Conservation (phyloP, 2,113 vertebrate species). For the Pagrus major region DNA sequence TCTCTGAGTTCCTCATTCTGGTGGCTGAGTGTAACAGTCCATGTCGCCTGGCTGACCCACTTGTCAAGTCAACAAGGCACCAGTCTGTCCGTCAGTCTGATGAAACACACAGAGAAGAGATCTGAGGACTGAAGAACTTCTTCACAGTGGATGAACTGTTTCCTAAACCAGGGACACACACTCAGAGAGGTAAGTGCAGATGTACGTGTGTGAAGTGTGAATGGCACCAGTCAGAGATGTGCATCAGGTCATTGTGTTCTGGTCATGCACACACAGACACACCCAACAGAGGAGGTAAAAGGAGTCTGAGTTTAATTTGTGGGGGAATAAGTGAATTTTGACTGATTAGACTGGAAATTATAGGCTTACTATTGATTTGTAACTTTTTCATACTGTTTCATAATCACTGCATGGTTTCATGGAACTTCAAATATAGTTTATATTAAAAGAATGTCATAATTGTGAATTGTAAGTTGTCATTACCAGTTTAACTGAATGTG, state of each 20-base stretch:
- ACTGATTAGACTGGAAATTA: neutral
- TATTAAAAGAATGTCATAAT: neutral
- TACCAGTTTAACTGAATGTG: neutral
- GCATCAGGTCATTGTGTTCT: neutral
- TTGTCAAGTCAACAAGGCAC: neutral
- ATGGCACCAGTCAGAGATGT: neutral
- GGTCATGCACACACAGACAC: neutral
- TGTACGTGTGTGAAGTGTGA: conserved; percentile 8
- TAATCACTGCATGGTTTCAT: neutral
- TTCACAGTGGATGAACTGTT: conserved; percentile 38
- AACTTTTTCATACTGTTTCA: neutral
- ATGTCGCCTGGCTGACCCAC: neutral
- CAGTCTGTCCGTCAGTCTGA: neutral
- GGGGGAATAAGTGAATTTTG: neutral
- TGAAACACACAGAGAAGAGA: conserved; percentile 1
- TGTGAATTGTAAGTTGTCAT: neutral
- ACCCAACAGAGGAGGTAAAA: neutral
- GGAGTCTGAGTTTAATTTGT: neutral
- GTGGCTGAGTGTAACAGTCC: conserved; percentile 17
- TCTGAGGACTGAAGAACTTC: conserved; percentile 9
- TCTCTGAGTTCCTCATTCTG: conserved; percentile 74
- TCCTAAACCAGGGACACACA: conserved; percentile 8
- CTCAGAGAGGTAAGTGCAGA: conserved; percentile 50
- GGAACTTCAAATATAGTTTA: neutral
- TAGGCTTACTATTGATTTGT: neutral